Evolutionary conservation across 2,113 vertebrate genomes (phyloP).

Genomic region (Drymodes brunneopygia): DNA sequence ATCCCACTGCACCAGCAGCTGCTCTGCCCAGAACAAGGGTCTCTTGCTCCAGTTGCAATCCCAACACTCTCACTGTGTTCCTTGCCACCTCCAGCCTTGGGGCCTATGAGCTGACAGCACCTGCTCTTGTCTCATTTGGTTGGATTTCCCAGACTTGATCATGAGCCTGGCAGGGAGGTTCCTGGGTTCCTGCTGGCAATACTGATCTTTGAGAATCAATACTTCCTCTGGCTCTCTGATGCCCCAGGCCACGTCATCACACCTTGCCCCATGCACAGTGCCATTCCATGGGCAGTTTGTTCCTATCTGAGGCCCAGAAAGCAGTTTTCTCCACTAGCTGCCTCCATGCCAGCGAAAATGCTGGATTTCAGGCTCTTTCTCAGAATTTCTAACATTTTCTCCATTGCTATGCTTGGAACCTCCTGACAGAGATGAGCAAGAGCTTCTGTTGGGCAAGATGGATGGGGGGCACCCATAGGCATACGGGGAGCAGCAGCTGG

Average conservation of each 20-base stretch:
- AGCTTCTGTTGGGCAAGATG: background rate
- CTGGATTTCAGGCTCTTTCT: background rate
- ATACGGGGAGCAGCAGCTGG: background rate
- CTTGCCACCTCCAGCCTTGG: background rate
- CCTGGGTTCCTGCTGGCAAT: background rate
- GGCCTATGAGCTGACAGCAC: background rate
- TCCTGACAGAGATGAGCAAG: background rate
- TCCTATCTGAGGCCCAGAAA: background rate
- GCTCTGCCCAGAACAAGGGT: background rate
- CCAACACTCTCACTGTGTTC: background rate
- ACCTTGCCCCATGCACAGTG: background rate
- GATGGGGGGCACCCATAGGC: background rate
- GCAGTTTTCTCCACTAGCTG: background rate
- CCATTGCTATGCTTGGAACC: background rate
- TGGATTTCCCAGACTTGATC: background rate
- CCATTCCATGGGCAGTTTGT: background rate
- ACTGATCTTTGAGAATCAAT: background rate
- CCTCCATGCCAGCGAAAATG: background rate
- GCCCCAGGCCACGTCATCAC: rapidly evolving
- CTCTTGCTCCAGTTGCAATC: background rate
- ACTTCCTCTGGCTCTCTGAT: background rate
- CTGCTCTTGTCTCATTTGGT: background rate
- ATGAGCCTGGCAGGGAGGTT: background rate
- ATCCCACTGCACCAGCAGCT: background rate
- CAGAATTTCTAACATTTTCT: background rate